These are phyloP conservation scores for Brachionichthys hirsutus DNA, from an alignment of 2,113 vertebrate species.

Conservation along the genomic window DNA sequence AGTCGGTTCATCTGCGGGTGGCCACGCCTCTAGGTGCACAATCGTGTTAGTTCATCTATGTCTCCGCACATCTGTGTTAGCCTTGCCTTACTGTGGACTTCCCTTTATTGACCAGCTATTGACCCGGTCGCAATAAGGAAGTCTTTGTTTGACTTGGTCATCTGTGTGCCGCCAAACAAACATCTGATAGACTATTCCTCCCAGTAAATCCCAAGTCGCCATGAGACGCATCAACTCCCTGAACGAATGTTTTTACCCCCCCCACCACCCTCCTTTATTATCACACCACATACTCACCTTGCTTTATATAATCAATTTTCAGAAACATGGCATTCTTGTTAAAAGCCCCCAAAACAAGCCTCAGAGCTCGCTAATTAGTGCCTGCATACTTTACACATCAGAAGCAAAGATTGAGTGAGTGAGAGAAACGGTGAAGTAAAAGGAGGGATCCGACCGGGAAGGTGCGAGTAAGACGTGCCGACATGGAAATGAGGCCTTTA, in stretches of 20 bases:
- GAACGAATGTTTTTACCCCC: conserved; percentile 13
- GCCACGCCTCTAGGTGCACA: no score
- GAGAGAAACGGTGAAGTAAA: conserved; percentile 20
- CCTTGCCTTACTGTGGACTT: conserved; percentile 19
- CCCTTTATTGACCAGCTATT: conserved; percentile 41
- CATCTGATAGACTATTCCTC: conserved; percentile 7
- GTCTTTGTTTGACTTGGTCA: conserved; percentile 39
- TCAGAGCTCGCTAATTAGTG: conserved; percentile 59
- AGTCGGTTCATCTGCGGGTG: no score
- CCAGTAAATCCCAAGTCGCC: conserved; percentile 5
- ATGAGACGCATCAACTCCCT: conserved; percentile 11
- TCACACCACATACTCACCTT: conserved; percentile 15
- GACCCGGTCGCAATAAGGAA: conserved; percentile 35
- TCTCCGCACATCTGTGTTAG: conserved; percentile 4
- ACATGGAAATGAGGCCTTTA: conserved; percentile 74
- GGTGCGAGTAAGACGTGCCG: conserved; percentile 61
- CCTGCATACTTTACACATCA: conserved; percentile 44
- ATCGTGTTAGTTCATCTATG: conserved; percentile 6
- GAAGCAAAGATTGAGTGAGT: conserved; percentile 16
- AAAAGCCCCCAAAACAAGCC: conserved; percentile 28
- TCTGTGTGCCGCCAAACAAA: conserved; percentile 24
- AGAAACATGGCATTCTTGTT: conserved; percentile 24
- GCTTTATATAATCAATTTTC: conserved; percentile 49
- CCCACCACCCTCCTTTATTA: conserved; percentile 9
- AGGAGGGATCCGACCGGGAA: conserved; percentile 36